Evolutionary conservation across 2,797 vertebrate species (phyloP).

Genomic region (Zonotrichia albicollis): DNA sequence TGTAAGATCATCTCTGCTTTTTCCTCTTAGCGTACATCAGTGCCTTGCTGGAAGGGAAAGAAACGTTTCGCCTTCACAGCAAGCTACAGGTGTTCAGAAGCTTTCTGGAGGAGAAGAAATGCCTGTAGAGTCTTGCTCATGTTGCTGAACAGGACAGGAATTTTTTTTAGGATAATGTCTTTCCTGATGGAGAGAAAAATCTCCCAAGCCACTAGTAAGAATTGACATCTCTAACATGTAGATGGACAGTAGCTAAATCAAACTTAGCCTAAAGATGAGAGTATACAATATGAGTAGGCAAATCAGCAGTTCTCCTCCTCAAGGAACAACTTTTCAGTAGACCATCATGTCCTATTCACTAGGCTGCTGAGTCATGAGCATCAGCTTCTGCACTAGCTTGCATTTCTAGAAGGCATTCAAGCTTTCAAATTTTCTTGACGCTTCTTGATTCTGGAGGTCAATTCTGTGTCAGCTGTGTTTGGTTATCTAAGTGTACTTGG

Average conservation of each 20-base stretch:
- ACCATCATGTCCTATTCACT: not conserved
- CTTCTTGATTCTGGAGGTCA: not conserved
- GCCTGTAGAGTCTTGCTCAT: not conserved
- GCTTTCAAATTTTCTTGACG: not conserved
- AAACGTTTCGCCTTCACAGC: not conserved
- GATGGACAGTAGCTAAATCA: not conserved
- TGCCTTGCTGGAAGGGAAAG: not conserved
- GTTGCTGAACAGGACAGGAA: not conserved
- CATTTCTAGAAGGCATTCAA: not conserved
- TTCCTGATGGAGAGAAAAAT: not conserved
- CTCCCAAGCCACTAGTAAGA: not conserved
- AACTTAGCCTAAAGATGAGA: not conserved
- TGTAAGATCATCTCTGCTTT: conserved; percentile 51
- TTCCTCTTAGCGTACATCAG: not conserved
- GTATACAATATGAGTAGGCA: not conserved
- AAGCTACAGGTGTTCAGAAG: not conserved
- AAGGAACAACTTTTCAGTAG: not conserved
- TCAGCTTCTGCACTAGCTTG: not conserved
- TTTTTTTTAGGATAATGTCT: not conserved
- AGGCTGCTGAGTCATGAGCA: not conserved
- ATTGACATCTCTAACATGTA: not conserved
- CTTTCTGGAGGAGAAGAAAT: not conserved
- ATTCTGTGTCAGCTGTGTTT: not conserved
- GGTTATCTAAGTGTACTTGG: not conserved
- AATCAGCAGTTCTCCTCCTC: not conserved